These are phyloP conservation scores for Turritopsis dohrnii DNA, from an alignment of 30 jellyfish, hydroid and myxozoan genomes.

Conservation along the genomic window DNA sequence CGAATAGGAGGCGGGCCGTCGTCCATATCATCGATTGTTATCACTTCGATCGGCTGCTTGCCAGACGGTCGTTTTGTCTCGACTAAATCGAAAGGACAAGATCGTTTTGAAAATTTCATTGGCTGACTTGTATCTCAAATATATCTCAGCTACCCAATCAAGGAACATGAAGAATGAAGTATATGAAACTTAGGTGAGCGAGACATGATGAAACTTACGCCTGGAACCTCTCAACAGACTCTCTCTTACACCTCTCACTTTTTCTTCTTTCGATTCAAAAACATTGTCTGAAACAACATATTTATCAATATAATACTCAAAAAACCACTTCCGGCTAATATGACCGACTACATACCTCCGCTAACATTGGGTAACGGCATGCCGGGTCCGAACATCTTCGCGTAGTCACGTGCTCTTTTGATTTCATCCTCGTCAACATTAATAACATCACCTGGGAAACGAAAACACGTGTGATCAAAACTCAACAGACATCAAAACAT, in stretches of 20 bases:
- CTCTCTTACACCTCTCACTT: no score
- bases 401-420: conserved; percentile 71
- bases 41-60: not conserved
- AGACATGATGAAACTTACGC: no score
- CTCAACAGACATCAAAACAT: no score
- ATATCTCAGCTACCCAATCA: no score
- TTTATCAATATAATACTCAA: not conserved
- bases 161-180: no score
- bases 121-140: not conserved
- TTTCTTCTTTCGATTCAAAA: not conserved
- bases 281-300: not conserved
- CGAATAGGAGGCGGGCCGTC: not conserved
- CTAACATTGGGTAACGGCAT: not conserved
- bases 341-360: not conserved
- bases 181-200: no score
- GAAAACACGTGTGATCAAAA: not conserved
- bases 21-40: conserved; percentile 1
- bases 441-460: conserved; percentile 30
- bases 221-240: no score
- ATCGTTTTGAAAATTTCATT: not conserved
- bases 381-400: conserved; percentile 83
- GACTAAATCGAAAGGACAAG: not conserved
- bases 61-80: not conserved
- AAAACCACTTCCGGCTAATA: not conserved
- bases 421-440: conserved; percentile 71